A percentile compares a stretch with the other conserved stretches of the same genome.
These are phyloP conservation scores for Tenualosa thibaudeaui DNA, from an alignment of 2,797 vertebrate species.

Conservation along the genomic window DNA sequence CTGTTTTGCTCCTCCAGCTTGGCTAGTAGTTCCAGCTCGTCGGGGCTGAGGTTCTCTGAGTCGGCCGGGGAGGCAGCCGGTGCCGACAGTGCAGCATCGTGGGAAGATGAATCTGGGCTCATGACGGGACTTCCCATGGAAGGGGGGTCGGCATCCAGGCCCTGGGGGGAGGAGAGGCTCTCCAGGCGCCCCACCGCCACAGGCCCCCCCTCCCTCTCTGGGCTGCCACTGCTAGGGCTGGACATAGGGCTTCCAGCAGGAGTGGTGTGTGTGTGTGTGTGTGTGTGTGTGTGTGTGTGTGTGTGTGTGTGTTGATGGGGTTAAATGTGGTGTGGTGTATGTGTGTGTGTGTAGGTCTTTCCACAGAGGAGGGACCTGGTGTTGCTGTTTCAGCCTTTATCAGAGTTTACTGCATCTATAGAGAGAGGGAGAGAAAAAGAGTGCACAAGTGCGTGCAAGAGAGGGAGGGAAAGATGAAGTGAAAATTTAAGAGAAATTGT, in stretches of 20 bases:
- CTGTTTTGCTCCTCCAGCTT: slow-evolving; percentile 97
- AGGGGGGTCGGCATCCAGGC: slow-evolving; percentile 69
- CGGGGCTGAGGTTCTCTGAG: slow-evolving; percentile 92
- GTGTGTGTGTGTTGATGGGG: slow-evolving; percentile 11
- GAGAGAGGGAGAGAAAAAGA: not conserved
- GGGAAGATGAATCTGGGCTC: slow-evolving; percentile 90
- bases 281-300: slow-evolving; percentile 31
- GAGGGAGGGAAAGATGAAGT: not conserved
- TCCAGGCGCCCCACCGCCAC: slow-evolving; percentile 64
- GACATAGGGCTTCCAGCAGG: slow-evolving; percentile 64
- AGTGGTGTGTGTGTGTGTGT: slow-evolving; percentile 26
- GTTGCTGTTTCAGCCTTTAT: slow-evolving; percentile 22
- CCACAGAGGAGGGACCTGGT: not conserved
- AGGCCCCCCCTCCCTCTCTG: slow-evolving; percentile 69
- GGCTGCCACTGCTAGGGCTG: slow-evolving; percentile 68
- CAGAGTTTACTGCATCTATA: slow-evolving; percentile 37
- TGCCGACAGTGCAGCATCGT: slow-evolving; percentile 81
- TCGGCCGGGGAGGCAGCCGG: slow-evolving; percentile 86
- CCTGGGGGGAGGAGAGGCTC: slow-evolving; percentile 65
- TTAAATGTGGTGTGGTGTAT: slow-evolving; percentile 23
- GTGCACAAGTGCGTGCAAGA: no score
- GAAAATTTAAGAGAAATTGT: not conserved
- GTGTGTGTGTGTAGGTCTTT: slow-evolving; percentile 23
- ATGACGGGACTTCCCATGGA: slow-evolving; percentile 85
- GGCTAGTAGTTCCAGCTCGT: slow-evolving; percentile 91